Percentiles rank a stretch among this genome's conserved stretches.
phyloP scores from a whole-genome alignment of 2,113 vertebrate genomes.

The Cyphomyrus discorhynchus region DNA sequence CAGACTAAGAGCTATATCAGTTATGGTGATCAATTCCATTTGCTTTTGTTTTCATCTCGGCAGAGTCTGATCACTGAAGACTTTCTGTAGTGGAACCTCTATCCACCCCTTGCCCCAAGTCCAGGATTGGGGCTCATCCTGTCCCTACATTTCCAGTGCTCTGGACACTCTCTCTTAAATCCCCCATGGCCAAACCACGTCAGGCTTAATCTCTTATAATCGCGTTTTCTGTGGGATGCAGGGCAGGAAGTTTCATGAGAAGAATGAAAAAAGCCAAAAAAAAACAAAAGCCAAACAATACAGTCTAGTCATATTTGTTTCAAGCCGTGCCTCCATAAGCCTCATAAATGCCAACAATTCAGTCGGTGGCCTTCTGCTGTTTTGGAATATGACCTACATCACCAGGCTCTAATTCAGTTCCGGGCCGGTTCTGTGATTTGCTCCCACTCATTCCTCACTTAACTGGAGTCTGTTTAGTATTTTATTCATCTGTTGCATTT shows the following conservation, averaged over 20 bases:
- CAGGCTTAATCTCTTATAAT: slow-evolving; percentile 55
- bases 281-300: slow-evolving; percentile 38
- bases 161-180: slow-evolving; percentile 28
- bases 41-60: background rate
- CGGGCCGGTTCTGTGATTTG: background rate
- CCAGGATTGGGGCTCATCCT: slow-evolving; percentile 28
- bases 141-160: background rate
- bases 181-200: slow-evolving; percentile 51
- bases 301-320: background rate
- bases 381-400: background rate
- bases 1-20: background rate
- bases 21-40: background rate
- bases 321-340: background rate
- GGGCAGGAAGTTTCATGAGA: slow-evolving; percentile 43
- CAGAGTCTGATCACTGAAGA: background rate
- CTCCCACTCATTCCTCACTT: background rate
- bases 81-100: background rate
- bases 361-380: background rate
- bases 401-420: background rate
- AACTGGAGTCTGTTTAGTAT: background rate
- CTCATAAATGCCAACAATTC: background rate
- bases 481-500: background rate
- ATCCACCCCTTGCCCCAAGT: slow-evolving; percentile 31
- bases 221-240: slow-evolving; percentile 45
- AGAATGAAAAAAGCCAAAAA: slow-evolving; percentile 49